A percentile compares a stretch with the other conserved stretches of the same genome.
phyloP scores from a whole-genome alignment of 2,113 vertebrate species.

The Corythornis cristatus region DNA sequence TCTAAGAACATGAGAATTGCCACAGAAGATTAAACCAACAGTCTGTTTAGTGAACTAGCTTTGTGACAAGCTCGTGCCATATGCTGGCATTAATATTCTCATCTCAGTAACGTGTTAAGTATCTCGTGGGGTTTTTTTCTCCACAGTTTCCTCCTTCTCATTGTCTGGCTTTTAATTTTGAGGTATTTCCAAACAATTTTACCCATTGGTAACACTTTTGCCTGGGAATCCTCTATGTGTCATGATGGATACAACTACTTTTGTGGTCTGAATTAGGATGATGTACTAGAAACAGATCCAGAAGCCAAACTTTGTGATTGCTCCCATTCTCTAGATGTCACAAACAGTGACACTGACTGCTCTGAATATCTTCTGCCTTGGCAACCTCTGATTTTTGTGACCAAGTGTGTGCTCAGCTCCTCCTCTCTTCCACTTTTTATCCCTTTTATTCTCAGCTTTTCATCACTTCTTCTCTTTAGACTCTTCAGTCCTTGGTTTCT shows the following conservation, averaged over 20 bases:
- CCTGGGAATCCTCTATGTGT: background rate
- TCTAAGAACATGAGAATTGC: background rate
- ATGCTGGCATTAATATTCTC: background rate
- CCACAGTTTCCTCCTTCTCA: background rate
- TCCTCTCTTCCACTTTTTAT: background rate
- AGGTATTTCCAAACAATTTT: background rate
- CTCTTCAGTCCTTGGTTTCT: background rate
- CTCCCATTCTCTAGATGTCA: background rate
- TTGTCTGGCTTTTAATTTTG: background rate
- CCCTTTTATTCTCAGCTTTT: background rate
- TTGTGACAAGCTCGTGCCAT: background rate
- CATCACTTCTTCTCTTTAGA: background rate
- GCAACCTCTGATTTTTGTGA: background rate
- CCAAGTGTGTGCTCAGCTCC: background rate
- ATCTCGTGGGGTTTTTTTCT: background rate
- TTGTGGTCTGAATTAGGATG: background rate
- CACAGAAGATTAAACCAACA: background rate
- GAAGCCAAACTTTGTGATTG: background rate
- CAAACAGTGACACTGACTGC: background rate
- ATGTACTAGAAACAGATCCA: background rate
- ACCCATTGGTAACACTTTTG: background rate
- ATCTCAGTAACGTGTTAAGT: background rate
- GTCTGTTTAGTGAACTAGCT: background rate
- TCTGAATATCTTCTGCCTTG: background rate
- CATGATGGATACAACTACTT: background rate